Conservation (phyloP, 2,797 vertebrate genomes). For the Alosa sapidissima region DNA sequence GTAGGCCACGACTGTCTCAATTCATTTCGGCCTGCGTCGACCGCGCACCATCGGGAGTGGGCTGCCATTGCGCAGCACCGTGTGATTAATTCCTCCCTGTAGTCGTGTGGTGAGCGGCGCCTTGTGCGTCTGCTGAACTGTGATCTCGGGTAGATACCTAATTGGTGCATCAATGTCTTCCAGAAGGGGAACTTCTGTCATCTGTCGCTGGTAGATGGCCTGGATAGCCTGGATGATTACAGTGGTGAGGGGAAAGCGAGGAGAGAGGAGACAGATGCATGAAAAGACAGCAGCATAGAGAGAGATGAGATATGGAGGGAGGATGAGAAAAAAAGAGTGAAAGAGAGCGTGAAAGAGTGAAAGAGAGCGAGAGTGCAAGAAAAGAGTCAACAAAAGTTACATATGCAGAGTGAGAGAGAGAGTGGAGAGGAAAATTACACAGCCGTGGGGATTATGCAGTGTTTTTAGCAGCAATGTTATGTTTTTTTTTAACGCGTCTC, state of each 20-base stretch:
- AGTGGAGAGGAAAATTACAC: not conserved
- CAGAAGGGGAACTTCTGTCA: not conserved
- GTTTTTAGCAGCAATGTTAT: conserved; percentile 51
- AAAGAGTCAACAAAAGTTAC: not conserved
- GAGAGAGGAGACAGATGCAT: not conserved
- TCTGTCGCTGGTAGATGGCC: not conserved
- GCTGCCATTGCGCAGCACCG: not conserved
- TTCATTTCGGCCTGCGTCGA: not conserved
- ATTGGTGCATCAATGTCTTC: not conserved
- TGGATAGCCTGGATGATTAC: not conserved
- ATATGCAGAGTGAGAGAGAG: conserved; percentile 48
- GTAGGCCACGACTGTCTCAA: no score
- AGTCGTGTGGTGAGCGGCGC: not conserved
- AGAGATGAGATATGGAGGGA: not conserved
- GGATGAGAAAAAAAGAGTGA: not conserved
- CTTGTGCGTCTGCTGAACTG: not conserved
- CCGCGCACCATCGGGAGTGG: not conserved
- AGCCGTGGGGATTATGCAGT: not conserved
- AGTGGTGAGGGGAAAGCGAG: not conserved
- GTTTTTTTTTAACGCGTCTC: conserved; percentile 55
- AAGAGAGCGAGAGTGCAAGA: not conserved
- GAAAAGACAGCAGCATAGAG: not conserved
- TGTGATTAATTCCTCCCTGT: not conserved
- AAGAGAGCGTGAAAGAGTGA: no score
- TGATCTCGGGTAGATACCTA: not conserved